Conservation (phyloP, 2,797 vertebrate species). For the Sebastes matsubarae region DNA sequence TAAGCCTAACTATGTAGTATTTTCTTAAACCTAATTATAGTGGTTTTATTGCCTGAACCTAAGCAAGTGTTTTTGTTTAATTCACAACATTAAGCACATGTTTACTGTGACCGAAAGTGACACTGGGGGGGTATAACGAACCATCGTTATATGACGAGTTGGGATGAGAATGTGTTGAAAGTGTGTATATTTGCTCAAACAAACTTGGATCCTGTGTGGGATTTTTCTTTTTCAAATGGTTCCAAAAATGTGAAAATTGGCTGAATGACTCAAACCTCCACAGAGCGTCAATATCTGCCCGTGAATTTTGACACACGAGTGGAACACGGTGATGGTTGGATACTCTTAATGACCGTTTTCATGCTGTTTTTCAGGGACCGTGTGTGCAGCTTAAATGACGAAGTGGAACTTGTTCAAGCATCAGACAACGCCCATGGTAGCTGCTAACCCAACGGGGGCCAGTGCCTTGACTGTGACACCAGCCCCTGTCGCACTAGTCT, state of each 20-base stretch:
- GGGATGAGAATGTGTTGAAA: no score
- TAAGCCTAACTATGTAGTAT: no score
- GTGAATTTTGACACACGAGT: neutral
- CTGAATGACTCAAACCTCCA: neutral
- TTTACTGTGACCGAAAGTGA: no score
- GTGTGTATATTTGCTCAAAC: neutral
- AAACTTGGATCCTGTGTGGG: neutral
- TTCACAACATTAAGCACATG: no score
- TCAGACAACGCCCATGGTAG: constrained; percentile 82
- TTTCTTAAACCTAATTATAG: no score
- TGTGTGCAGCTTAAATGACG: constrained; percentile 76
- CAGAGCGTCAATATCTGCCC: neutral
- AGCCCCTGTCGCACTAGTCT: constrained; percentile 74
- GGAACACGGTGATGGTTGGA: neutral
- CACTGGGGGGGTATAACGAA: accelerated
- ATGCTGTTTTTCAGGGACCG: constrained; percentile 63
- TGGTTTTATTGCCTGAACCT: no score
- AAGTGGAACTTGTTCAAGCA: constrained; percentile 82
- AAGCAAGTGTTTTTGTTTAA: no score
- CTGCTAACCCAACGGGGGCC: constrained; percentile 77
- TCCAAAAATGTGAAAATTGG: neutral
- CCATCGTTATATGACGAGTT: no score
- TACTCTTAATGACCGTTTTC: neutral
- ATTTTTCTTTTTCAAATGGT: neutral
- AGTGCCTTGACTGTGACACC: constrained; percentile 75